phyloP scores from a whole-genome alignment of 2,113 vertebrate species.

The Micromys minutus region DNA sequence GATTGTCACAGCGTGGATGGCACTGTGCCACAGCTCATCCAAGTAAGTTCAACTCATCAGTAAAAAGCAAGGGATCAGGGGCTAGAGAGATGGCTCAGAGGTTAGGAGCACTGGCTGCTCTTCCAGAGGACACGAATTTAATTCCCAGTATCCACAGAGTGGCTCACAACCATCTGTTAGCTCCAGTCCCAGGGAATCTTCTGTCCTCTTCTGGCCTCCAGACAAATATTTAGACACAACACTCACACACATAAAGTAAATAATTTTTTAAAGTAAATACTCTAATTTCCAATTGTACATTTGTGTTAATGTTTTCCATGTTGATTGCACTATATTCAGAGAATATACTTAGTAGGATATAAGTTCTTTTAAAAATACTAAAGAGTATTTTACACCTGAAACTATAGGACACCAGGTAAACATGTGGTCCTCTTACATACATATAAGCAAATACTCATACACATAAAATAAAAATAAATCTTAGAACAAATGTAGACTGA shows the following conservation, averaged over 20 bases:
- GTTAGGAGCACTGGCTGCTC: neutral
- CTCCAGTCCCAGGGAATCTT: neutral
- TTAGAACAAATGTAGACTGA: neutral
- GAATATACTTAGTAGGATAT: neutral
- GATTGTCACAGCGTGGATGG: constrained; percentile 91
- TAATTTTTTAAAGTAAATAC: constrained; percentile 1
- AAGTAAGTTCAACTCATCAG: constrained; percentile 86
- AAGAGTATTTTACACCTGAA: neutral
- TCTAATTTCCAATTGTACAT: neutral
- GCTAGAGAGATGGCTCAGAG: neutral
- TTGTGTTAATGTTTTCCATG: constrained; percentile 8
- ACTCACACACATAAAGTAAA: neutral
- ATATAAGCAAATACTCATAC: no score
- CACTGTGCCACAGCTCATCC: constrained; percentile 91
- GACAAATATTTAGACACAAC: neutral
- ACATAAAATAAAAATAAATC: neutral
- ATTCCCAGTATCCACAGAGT: neutral
- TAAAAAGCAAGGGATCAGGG: neutral
- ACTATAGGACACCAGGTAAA: neutral
- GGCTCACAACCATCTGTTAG: neutral
- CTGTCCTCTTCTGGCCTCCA: neutral
- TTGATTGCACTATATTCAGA: neutral
- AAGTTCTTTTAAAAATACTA: neutral
- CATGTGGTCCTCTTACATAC: neutral
- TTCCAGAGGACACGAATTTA: neutral